Evolutionary conservation across 2,888 invertebrate species (phyloP).

Genomic region (Papilio demoleus): DNA sequence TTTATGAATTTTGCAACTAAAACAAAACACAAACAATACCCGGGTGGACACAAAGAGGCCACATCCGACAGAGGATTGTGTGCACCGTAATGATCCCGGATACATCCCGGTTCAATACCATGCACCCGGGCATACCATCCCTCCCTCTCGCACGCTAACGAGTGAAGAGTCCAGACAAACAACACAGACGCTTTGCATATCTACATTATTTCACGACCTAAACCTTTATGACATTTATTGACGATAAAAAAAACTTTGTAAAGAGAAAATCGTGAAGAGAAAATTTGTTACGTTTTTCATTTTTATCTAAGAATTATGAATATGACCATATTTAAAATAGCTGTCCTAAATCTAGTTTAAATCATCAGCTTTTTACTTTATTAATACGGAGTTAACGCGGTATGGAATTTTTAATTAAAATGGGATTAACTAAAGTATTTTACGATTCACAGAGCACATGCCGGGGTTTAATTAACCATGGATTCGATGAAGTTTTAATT

Average conservation of each 20-base stretch:
- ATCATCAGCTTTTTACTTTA: too few species aligned
- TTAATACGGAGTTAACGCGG: constrained; percentile 2
- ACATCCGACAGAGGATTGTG: constrained; percentile 14
- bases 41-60: constrained; percentile 5
- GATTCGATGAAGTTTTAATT: constrained; percentile 17
- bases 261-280: neutral
- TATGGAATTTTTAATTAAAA: constrained; percentile 11
- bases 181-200: constrained; percentile 14
- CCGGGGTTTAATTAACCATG: constrained; percentile 8
- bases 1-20: neutral
- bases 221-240: neutral
- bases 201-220: neutral
- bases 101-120: constrained; percentile 26
- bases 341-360: too few species aligned
- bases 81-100: constrained; percentile 19
- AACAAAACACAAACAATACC: neutral
- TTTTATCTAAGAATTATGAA: neutral
- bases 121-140: constrained; percentile 15
- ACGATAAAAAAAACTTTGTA: neutral
- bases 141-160: neutral
- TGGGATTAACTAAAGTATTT: constrained; percentile 4
- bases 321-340: too few species aligned
- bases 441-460: neutral
- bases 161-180: neutral
- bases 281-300: neutral